These are phyloP conservation scores for Eleutherodactylus coqui DNA, from an alignment of 2,797 vertebrate species.

Conservation along the genomic window DNA sequence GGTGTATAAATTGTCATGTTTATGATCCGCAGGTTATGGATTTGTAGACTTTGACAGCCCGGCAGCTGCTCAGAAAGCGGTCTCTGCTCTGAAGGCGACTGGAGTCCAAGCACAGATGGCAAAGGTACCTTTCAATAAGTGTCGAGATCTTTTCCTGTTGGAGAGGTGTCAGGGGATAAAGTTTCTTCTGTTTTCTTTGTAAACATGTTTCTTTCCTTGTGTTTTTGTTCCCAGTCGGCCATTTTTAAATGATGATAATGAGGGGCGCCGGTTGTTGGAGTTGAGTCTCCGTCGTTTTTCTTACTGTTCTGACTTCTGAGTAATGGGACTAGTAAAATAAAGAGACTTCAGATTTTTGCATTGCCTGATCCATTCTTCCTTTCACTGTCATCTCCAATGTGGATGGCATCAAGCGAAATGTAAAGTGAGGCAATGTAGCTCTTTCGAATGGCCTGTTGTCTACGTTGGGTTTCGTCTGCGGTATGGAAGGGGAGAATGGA, in stretches of 20 bases:
- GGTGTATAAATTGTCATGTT: constrained; percentile 54
- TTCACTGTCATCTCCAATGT: background rate
- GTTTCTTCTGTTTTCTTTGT: constrained; percentile 2
- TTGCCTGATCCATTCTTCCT: background rate
- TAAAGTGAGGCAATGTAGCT: background rate
- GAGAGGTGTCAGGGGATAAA: constrained; percentile 6
- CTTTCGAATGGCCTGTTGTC: background rate
- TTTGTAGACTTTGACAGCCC: constrained; percentile 99
- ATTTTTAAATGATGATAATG: constrained; percentile 17
- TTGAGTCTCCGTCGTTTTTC: background rate
- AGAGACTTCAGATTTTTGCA: background rate
- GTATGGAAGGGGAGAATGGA: background rate
- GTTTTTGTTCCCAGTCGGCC: background rate
- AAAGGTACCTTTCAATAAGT: constrained; percentile 85
- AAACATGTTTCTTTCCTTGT: constrained; percentile 33
- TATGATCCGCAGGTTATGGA: constrained; percentile 86
- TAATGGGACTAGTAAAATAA: background rate
- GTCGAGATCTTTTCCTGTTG: constrained; percentile 33
- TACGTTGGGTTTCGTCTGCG: background rate
- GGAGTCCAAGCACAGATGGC: constrained; percentile 99
- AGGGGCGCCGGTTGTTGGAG: background rate
- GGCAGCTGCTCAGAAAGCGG: constrained; percentile 95
- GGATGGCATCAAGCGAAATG: background rate
- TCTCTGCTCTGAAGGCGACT: constrained; percentile 91
- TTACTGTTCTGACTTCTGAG: background rate